Evolutionary conservation across 2,888 invertebrate genomes (phyloP).

Genomic region (Agrypnus murinus): DNA sequence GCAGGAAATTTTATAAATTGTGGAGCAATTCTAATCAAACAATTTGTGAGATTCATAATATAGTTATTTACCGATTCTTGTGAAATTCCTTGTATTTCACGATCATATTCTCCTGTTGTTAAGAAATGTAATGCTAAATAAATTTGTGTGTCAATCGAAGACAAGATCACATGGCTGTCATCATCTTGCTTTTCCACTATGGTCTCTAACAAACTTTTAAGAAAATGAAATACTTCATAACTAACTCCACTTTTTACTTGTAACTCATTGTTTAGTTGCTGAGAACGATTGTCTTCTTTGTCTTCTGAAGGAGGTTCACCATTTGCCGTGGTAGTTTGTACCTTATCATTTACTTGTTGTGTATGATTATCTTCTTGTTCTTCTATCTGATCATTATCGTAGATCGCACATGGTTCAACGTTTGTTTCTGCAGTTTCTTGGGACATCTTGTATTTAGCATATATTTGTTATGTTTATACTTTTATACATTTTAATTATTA

Average conservation of each 20-base stretch:
- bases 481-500: too few relatives aligned
- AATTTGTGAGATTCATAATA: not conserved
- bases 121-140: not conserved
- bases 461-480: too few relatives aligned
- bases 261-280: not conserved
- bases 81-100: not conserved
- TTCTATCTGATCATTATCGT: too few relatives aligned
- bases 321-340: too few relatives aligned
- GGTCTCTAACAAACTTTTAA: not conserved
- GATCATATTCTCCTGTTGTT: not conserved
- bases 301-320: too few relatives aligned
- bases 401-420: too few relatives aligned
- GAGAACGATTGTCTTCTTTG: not conserved
- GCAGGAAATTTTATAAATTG: constrained; percentile 42
- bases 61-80: not conserved
- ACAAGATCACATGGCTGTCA: not conserved
- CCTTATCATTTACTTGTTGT: too few relatives aligned
- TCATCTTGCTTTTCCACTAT: not conserved
- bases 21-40: constrained; percentile 17
- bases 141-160: not conserved
- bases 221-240: constrained; percentile 10
- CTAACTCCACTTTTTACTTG: not conserved
- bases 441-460: too few relatives aligned
- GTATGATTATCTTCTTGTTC: too few relatives aligned
- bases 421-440: too few relatives aligned